Base-by-base conservation (phyloP, 2,888 invertebrate species). In the Harmothoe impar region DNA sequence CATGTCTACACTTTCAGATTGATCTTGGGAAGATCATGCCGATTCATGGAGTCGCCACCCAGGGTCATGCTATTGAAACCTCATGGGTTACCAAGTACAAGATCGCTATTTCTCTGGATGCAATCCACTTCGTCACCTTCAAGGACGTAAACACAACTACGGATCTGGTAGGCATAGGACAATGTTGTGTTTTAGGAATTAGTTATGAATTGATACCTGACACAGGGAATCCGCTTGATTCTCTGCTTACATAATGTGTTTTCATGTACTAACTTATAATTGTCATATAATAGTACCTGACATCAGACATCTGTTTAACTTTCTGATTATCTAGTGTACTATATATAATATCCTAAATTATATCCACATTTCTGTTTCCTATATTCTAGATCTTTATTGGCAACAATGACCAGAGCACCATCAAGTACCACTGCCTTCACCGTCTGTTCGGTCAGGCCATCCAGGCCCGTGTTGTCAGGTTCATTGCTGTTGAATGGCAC, bases 161-260 rank as follows among this genome's bases (percentile, higher is more conserved):
- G 84, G 90, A 35, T 43, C 52, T 90, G 90, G 90, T 90, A 90
- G 0, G 84, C n/a, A n/a, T n/a, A n/a, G n/a, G n/a, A n/a, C n/a
- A n/a, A n/a, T n/a, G n/a, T n/a, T n/a, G 20, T 56, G 20, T 56
- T 17, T 56, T 56, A 17, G 15, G 56, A 15, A 56, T 17, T 56
- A 56, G 20, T 56, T 17, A 56, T 56, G 56, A 56, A 56, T 17
- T 20, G 20, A 20, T 17, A 20, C 20, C 20, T 56, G 15, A 56
- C 56, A 56, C 20, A 17, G 15, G 20, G 20, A n/a, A n/a, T n/a
- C n/a, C n/a, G n/a, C n/a, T n/a, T n/a, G n/a, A n/a, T n/a, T n/a
- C n/a, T n/a, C n/a, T n/a, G n/a, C n/a, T n/a, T n/a, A n/a, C n/a
- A n/a, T n/a, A n/a, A n/a, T n/a, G n/a, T n/a, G n/a, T n/a, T n/a